Evolutionary conservation across 2,888 invertebrate genomes (phyloP), one percentile per base, ranked within the genome.

Genomic region (Chesias legatella): DNA sequence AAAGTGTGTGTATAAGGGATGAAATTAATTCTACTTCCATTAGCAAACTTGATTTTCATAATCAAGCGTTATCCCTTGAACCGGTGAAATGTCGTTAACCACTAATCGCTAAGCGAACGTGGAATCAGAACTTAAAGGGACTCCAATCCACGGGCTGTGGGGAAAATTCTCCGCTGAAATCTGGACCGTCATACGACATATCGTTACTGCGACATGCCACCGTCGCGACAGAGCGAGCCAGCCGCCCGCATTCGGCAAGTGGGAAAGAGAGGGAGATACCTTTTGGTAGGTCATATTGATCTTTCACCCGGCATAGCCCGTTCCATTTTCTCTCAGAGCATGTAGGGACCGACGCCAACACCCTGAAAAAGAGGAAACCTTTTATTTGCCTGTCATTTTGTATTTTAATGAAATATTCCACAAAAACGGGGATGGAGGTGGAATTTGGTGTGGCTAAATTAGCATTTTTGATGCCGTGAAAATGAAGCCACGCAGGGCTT

Each of bases 241-340:
- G 52, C 37, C 38, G 56, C 10, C 59, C 42, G 37, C 58, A 58
- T 34, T 26, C 10, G 7, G 30, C 37, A 43, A 41, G 82, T 48
- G 56, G 25, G 67, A 83, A 48, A 56, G 68, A 52, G 81, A 79
- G 22, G 63, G 67, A 40, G 48, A 66, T 34, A 77, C 76, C 79
- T 81, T 86, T 84, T 74, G 81, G 83, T 83, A 74, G 83, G 72
- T 84, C 78, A 85, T 88, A 89, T 88, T 89, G 88, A 89, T 89
- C 88, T 88, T 83, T 84, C 83, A 82, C 80, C 86, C 86, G 84
- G 88, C 88, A 86, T 85, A 83, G 72, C 71, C 66, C 67, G 75
- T 71, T 73, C 78, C 81, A 81, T 84, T 88, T 83, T 84, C 77
- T 76, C 80, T 81, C 64, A 70, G 67, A 75, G 81, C 81, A 81